These are phyloP conservation scores for Polymixis flavicincta DNA, from an alignment of 2,888 invertebrate genomes.

Conservation along the genomic window DNA sequence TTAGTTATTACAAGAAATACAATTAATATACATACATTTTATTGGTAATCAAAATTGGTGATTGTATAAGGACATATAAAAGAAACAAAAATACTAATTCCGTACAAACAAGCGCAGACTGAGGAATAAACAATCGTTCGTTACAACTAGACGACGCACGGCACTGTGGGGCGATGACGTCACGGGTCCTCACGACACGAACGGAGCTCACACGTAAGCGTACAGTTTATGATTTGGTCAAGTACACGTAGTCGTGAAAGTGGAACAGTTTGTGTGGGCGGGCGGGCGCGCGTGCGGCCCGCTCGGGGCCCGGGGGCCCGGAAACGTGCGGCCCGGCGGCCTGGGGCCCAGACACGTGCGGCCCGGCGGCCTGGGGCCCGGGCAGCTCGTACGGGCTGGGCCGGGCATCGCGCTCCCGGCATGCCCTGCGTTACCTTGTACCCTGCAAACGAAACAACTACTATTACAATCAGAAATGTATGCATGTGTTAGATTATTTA, in stretches of 20 bases:
- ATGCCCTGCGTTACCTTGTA: slow-evolving; percentile 49
- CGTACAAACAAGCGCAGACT: slow-evolving; percentile 55
- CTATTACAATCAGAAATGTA: neutral
- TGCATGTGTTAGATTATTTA: no score
- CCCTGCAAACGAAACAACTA: slow-evolving; percentile 24
- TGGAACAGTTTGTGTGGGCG: slow-evolving; percentile 47
- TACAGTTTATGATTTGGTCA: slow-evolving; percentile 53
- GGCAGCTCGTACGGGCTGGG: slow-evolving; percentile 18
- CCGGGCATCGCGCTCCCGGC: slow-evolving; percentile 36
- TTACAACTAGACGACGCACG: slow-evolving; percentile 35
- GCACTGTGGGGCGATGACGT: slow-evolving; percentile 16
- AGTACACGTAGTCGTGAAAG: slow-evolving; percentile 51
- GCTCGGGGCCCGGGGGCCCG: neutral
- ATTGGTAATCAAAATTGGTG: slow-evolving; percentile 60
- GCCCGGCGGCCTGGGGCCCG: neutral
- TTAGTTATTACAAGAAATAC: slow-evolving; percentile 50
- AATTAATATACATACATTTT: slow-evolving; percentile 58
- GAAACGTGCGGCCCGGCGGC: neutral
- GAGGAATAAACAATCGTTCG: slow-evolving; percentile 59
- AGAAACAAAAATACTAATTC: slow-evolving; percentile 54
- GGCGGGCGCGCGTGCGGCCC: slow-evolving; percentile 5
- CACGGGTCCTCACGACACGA: slow-evolving; percentile 8
- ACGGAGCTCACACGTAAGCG: slow-evolving; percentile 18
- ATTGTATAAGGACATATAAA: slow-evolving; percentile 50
- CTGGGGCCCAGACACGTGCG: neutral